Percentiles rank a stretch among this genome's conserved stretches.
These are phyloP conservation scores for Hylia prasina DNA, from an alignment of 2,113 vertebrate genomes.

Conservation along the genomic window DNA sequence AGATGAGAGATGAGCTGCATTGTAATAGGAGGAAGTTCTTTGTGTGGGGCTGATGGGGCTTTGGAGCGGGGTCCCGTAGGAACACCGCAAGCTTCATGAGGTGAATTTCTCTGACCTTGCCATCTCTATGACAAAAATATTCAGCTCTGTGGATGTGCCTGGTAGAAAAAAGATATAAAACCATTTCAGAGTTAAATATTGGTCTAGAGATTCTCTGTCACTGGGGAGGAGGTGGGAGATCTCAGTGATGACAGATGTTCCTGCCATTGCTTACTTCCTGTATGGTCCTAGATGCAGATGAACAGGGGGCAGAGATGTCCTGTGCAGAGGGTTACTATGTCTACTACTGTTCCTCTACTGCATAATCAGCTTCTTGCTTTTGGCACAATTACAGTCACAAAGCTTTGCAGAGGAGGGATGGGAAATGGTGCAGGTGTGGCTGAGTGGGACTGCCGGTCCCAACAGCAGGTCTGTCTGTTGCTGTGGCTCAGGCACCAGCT, in stretches of 20 bases:
- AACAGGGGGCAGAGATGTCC: neutral
- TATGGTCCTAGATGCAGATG: neutral
- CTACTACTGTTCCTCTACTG: neutral
- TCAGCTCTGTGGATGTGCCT: neutral
- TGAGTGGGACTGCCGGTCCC: neutral
- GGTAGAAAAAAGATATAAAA: neutral
- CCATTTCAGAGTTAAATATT: neutral
- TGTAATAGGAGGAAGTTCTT: neutral
- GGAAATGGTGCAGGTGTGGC: neutral
- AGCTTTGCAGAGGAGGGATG: neutral
- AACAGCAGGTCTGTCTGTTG: neutral
- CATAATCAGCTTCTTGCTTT: neutral
- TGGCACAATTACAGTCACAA: neutral
- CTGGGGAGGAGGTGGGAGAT: neutral
- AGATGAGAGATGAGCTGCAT: constrained; percentile 2
- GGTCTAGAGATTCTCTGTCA: neutral
- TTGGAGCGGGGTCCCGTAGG: neutral
- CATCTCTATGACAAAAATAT: constrained; percentile 1
- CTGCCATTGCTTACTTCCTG: neutral
- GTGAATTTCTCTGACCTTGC: constrained; percentile 25
- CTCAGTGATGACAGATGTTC: neutral
- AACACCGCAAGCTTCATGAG: neutral
- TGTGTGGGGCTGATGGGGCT: neutral
- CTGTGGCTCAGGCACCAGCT: neutral
- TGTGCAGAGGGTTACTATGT: neutral